Evolutionary conservation across 2,797 vertebrate species (phyloP), one percentile per base, ranked within the genome.

Genomic region (Emys orbicularis): DNA sequence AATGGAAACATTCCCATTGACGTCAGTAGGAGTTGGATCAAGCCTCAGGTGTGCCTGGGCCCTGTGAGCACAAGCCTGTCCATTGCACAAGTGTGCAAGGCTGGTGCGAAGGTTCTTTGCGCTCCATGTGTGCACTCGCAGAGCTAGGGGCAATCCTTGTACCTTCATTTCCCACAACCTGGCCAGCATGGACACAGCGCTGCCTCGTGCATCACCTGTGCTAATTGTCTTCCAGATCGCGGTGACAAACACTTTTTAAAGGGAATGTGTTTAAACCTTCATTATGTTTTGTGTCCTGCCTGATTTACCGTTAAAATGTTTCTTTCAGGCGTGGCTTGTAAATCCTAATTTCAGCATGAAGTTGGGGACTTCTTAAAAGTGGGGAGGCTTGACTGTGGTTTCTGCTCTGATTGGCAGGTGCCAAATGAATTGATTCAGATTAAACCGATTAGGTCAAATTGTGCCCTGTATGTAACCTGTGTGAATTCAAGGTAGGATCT

Each of bases 231-330:
- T 61, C 57, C 29, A 16, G 16, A 61, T 61, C 29, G 12, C 3
- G 12, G 13, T 57, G 18, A 68, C 50, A 18, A 18, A 21, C 34
- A n/a, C 16, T 19, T 37, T 41, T 41, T 41, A 68, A n/a, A 57
- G 25, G 61, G 61, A 88, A 47, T 84, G 76, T 76, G 37, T 92
- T 94, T 81, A 94, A 95, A 91, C 72, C 1, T 34, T 82, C 50
- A 37, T 80, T 3, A 0, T 87, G 80, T 83, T 94, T 83, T 94
- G n/a, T 37, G 37, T 84, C 61, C 90, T 84, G 8, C 76, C 84
- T 91, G 34, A 34, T 92, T 68, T 94, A 56, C 84, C 81, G 50
- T 44, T 91, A 52, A 89, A 94, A 81, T 86, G 88, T 4, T 92
- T 68, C 61, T 12, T 44, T 27, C 31, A 81, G 95, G 74, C 76